Conservation (phyloP, 1,140 invertebrate genomes). For the Meteorus sp. region DNA sequence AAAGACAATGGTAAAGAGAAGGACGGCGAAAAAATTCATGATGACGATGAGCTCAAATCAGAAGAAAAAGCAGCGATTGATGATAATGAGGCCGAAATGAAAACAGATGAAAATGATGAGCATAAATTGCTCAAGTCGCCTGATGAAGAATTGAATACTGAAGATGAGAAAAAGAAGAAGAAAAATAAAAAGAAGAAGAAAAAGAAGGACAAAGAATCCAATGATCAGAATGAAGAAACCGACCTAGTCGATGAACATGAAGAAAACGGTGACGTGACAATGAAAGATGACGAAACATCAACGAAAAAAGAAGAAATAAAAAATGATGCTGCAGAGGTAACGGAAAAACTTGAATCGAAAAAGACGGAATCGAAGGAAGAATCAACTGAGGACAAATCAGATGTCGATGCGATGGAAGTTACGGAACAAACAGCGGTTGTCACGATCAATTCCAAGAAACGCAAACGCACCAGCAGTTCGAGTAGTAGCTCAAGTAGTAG, state of each 20-base stretch:
- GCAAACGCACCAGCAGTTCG: slow-evolving; percentile 49
- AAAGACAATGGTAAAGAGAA: slow-evolving; percentile 40
- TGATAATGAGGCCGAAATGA: slow-evolving; percentile 33
- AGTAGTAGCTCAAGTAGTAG: slow-evolving; percentile 35
- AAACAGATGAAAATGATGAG: slow-evolving; percentile 45
- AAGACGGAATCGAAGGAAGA: no score
- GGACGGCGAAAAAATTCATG: slow-evolving; percentile 28
- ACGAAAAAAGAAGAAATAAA: slow-evolving; percentile 24
- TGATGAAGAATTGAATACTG: slow-evolving; percentile 57
- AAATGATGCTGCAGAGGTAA: not conserved
- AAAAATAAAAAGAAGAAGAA: slow-evolving; percentile 41
- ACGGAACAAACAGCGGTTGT: slow-evolving; percentile 20
- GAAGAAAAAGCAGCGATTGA: slow-evolving; percentile 23
- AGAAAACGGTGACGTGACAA: slow-evolving; percentile 34
- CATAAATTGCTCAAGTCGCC: slow-evolving; percentile 38
- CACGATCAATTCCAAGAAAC: slow-evolving; percentile 41
- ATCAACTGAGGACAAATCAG: no score
- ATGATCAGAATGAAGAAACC: slow-evolving; percentile 16
- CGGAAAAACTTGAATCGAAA: no score
- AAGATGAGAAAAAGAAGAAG: slow-evolving; percentile 36
- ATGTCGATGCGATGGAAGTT: no score
- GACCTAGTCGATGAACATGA: slow-evolving; percentile 39
- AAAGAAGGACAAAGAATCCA: slow-evolving; percentile 20
- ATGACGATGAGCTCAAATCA: not conserved
- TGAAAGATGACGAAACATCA: slow-evolving; percentile 30